Percentiles rank a stretch among this genome's conserved stretches.
These are phyloP conservation scores for Plebejus anna DNA, from an alignment of 2,888 invertebrate species.

Conservation along the genomic window DNA sequence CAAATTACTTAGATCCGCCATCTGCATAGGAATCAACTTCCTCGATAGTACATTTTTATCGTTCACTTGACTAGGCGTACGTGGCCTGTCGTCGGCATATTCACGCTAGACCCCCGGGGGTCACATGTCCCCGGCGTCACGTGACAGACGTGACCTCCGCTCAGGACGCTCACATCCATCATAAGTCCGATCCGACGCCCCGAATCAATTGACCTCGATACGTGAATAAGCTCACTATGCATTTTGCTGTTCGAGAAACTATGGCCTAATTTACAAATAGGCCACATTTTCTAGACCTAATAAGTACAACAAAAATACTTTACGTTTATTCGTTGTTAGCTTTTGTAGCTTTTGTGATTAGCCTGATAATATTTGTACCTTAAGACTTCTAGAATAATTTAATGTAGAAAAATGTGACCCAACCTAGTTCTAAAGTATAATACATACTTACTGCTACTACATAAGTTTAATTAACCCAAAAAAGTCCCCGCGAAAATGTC, in stretches of 20 bases:
- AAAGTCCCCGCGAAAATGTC: neutral
- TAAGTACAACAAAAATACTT: too few relatives aligned
- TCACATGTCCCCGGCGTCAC: neutral
- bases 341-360: neutral
- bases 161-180: neutral
- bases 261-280: neutral
- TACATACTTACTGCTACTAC: neutral
- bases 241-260: neutral
- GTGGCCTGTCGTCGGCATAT: neutral
- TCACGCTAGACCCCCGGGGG: neutral
- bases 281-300: too few relatives aligned
- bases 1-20: too few relatives aligned
- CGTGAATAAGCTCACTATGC: neutral
- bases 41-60: neutral
- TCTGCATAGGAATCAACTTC: too few relatives aligned
- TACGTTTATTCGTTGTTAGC: too few relatives aligned
- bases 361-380: too few relatives aligned
- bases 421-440: neutral
- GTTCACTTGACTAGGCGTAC: neutral
- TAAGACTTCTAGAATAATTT: too few relatives aligned
- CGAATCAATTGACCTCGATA: slow-evolving; percentile 2
- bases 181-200: neutral
- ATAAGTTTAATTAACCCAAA: slow-evolving; percentile 6
- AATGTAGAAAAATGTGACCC: too few relatives aligned
- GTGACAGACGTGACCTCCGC: neutral